Percentiles rank a stretch among this genome's conserved stretches.
Evolutionary conservation across 1,140 invertebrate genomes (phyloP).

Genomic region (Ostrea denselamellosa): DNA sequence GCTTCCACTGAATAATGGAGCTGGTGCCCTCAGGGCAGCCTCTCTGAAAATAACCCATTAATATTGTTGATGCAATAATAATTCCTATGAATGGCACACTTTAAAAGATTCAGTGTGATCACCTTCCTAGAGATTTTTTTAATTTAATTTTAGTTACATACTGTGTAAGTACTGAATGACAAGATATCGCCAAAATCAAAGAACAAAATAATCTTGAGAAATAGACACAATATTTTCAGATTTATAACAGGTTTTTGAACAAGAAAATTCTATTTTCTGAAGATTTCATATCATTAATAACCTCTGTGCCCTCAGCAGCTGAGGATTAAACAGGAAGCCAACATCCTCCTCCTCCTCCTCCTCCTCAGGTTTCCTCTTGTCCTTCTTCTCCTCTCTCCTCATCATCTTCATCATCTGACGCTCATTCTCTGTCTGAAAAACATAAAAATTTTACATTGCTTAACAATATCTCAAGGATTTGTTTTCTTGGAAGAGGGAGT

Average conservation of each 20-base stretch:
- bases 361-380: constrained; percentile 80
- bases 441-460: background rate
- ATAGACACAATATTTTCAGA: too few species aligned
- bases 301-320: constrained; percentile 67
- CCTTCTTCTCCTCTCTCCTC: constrained; percentile 92
- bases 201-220: too few species aligned
- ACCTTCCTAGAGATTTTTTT: too few species aligned
- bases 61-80: too few species aligned
- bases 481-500: background rate
- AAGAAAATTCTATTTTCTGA: too few species aligned
- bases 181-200: too few species aligned
- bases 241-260: too few species aligned
- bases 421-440: constrained; percentile 86
- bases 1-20: constrained; percentile 75
- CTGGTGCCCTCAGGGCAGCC: constrained; percentile 77
- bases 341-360: constrained; percentile 56
- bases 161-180: too few species aligned
- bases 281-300: background rate
- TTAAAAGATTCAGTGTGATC: too few species aligned
- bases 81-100: too few species aligned
- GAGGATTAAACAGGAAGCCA: constrained; percentile 67
- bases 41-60: constrained; percentile 75
- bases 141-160: too few species aligned
- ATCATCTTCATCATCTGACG: constrained; percentile 89
- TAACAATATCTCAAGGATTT: background rate